A percentile compares a stretch with the other conserved stretches of the same genome.
Conservation (phyloP, 2,888 invertebrate species). For the Therioaphis trifolii region DNA sequence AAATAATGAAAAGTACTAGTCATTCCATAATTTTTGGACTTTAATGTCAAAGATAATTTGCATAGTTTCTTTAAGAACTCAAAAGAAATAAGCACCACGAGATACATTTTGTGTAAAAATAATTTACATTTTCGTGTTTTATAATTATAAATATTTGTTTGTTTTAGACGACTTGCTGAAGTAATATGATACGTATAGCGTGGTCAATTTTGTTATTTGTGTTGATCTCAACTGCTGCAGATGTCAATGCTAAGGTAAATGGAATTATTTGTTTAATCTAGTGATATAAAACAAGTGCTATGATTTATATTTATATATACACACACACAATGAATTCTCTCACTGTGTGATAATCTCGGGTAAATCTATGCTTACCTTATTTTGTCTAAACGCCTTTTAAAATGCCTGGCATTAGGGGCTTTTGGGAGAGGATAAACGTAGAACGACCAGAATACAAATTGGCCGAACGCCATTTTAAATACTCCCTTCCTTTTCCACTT, state of each 20-base stretch:
- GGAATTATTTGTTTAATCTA: slow-evolving; percentile 1
- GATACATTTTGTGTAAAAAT: no score
- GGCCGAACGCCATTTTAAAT: slow-evolving; percentile 58
- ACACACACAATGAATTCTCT: background rate
- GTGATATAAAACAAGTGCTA: slow-evolving; percentile 25
- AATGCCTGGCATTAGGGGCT: slow-evolving; percentile 43
- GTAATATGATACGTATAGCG: slow-evolving; percentile 40
- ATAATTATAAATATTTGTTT: background rate
- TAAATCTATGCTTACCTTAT: slow-evolving; percentile 46
- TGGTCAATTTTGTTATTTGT: slow-evolving; percentile 44
- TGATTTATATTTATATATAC: slow-evolving; percentile 33
- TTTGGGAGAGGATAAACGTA: slow-evolving; percentile 46
- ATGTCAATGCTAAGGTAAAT: slow-evolving; percentile 52
- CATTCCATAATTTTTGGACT: background rate
- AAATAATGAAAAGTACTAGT: background rate
- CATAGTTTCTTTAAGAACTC: background rate
- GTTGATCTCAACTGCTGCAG: slow-evolving; percentile 29
- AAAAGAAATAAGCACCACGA: background rate
- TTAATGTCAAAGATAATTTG: background rate
- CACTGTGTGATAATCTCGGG: slow-evolving; percentile 39
- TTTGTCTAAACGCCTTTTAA: slow-evolving; percentile 51
- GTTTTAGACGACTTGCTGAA: slow-evolving; percentile 33
- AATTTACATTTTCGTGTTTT: background rate
- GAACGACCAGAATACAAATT: slow-evolving; percentile 59
- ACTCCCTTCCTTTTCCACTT: slow-evolving; percentile 45